Conservation (phyloP, 2,888 invertebrate genomes). For the Melanostoma mellinum region DNA sequence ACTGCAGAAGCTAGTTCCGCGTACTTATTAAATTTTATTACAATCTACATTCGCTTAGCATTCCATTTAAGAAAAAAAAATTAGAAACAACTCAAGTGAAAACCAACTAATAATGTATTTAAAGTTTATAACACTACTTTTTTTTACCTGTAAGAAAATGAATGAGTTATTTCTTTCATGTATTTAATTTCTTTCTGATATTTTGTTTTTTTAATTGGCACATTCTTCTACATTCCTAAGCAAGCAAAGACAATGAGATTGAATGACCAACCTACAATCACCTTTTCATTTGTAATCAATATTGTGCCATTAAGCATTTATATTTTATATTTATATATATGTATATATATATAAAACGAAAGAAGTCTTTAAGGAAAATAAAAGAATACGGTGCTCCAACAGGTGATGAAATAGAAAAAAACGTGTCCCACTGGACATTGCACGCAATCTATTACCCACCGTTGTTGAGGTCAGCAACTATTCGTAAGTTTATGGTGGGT, state of each 20-base stretch:
- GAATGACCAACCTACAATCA: conserved; percentile 46
- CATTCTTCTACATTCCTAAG: conserved; percentile 36
- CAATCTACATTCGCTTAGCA: conserved; percentile 64
- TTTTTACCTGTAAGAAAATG: conserved; percentile 76
- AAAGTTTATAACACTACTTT: conserved; percentile 49
- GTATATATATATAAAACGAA: not conserved
- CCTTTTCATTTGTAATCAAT: conserved; percentile 48
- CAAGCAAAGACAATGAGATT: conserved; percentile 52
- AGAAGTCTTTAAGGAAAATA: not conserved
- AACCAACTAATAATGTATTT: conserved; percentile 61
- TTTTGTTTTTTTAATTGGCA: conserved; percentile 65
- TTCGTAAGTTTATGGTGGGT: no score
- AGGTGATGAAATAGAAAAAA: no score
- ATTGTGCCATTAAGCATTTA: conserved; percentile 75
- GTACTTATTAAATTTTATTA: conserved; percentile 60
- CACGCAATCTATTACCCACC: no score
- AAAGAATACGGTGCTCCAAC: no score
- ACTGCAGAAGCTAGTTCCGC: conserved; percentile 73
- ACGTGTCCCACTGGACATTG: no score
- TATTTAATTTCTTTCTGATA: conserved; percentile 35
- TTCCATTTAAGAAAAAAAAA: conserved; percentile 70
- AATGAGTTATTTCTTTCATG: conserved; percentile 72
- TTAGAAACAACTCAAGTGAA: conserved; percentile 68
- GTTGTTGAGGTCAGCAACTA: no score
- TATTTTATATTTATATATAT: conserved; percentile 32